Evolutionary conservation across 2,113 vertebrate genomes (phyloP).

Genomic region (Podarcis cretensis): DNA sequence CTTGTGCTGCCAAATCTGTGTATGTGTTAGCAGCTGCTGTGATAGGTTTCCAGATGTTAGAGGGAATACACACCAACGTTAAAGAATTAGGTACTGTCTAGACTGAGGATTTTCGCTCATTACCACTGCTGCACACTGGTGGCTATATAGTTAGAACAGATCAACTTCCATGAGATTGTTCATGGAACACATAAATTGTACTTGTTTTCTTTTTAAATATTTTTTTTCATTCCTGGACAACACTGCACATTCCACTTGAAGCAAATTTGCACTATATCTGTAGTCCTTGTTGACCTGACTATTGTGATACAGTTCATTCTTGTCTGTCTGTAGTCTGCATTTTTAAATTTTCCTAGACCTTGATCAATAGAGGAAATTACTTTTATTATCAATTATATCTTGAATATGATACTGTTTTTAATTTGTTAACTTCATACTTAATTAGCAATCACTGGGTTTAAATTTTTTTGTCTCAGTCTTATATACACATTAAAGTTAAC

Average conservation of each 20-base stretch:
- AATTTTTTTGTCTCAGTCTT: background rate
- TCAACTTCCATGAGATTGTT: background rate
- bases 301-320: background rate
- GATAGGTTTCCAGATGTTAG: conserved; percentile 57
- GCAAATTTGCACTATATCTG: background rate
- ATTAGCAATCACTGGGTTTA: background rate
- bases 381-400: background rate
- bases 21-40: conserved; percentile 48
- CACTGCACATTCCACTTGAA: background rate
- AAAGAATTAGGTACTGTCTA: conserved; percentile 72
- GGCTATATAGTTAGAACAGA: conserved; percentile 12
- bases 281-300: background rate
- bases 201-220: conserved; percentile 5
- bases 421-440: background rate
- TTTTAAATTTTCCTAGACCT: background rate
- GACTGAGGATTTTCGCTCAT: conserved; percentile 71
- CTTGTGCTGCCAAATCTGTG: conserved; percentile 8
- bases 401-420: background rate
- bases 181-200: background rate
- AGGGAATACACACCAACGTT: conserved; percentile 45
- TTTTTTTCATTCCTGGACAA: background rate
- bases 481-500: background rate
- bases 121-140: conserved; percentile 42
- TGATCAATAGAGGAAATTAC: background rate
- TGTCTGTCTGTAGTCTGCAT: background rate